Base-by-base conservation (phyloP, 35 echinoderm and acorn worm genomes). In the Nesometra sesokonis region DNA sequence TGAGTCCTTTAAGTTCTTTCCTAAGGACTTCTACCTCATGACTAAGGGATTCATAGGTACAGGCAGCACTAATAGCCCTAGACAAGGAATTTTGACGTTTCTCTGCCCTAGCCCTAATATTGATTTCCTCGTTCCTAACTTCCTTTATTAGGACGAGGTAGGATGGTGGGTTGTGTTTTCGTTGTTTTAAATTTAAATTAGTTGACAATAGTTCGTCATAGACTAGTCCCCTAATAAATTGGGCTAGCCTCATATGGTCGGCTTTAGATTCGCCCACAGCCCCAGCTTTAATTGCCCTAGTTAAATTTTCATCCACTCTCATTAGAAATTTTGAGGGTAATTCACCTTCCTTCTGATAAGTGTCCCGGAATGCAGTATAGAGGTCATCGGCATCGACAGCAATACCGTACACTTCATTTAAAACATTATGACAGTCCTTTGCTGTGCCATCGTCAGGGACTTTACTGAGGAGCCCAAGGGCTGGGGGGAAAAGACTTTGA, bases 361-460 rank as follows among this genome's bases (percentile, higher is more conserved):
- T 88, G 0, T 80, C 77, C 86, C 77, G 34, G 31, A 88, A 88
- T 36, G 80, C 77, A 29, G 77, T 80, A 33, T 80, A 47, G 27
- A 88, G 29, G 0, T 88, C 86, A 30, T 79, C 77, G 7, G 29
- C 35, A 21, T 86, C 85, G 34, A 31, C 57, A 34, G 85, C 30
- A 27, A 86, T 17, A 2, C 85, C 76, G 31, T 77, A 86, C 17
- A 77, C 84, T 13, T 46, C 5, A 40, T 35, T 32, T 0, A 37
- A 0, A 2, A 67, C 52, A 67, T 67, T 19, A 67, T 43, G 39
- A 15, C 39, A 43, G 4, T 43, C 39, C 15, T 4, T 43, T 7
- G 52, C 52, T 17, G 52, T 67, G 2, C 9, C 2, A 13, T 67
- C 21, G 2, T 11, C 52, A 27, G 52, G 7, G 7, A 67, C 52